These are phyloP conservation scores for Oreochromis spilurus DNA, from an alignment of 2,113 vertebrate species.

Conservation along the genomic window DNA sequence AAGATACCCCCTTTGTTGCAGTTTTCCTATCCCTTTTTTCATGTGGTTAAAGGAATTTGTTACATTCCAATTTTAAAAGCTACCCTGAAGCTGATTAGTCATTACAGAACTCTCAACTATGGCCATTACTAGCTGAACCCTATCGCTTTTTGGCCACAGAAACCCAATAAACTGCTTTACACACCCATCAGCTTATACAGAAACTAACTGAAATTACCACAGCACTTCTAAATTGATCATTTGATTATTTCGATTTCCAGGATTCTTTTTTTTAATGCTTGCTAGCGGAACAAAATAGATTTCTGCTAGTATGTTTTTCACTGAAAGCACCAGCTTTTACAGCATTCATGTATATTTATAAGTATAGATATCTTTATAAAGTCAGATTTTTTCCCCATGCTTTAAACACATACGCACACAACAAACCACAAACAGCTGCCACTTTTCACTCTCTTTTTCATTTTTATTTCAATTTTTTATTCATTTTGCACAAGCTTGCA, in stretches of 20 bases:
- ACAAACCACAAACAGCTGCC: not conserved
- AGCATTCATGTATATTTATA: not conserved
- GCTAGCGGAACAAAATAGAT: not conserved
- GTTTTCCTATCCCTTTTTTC: not conserved
- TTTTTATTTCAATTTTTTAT: constrained; percentile 82
- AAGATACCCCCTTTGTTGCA: not conserved
- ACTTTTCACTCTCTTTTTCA: constrained; percentile 33
- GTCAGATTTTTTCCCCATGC: not conserved
- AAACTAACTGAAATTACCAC: not conserved
- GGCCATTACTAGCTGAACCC: not conserved
- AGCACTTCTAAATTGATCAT: not conserved
- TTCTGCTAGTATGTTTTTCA: not conserved
- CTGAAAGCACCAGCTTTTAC: not conserved
- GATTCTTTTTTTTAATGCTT: not conserved
- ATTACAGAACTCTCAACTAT: not conserved
- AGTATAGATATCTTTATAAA: not conserved
- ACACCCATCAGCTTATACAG: not conserved
- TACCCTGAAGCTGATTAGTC: not conserved
- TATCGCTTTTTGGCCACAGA: not conserved
- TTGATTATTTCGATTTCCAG: not conserved
- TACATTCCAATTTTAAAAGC: not conserved
- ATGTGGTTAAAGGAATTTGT: not conserved
- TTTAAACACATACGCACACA: not conserved
- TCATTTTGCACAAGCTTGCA: constrained; percentile 99
- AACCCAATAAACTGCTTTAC: not conserved